Base-by-base conservation (phyloP, 2,888 invertebrate genomes). In the Lagria hirta region DNA sequence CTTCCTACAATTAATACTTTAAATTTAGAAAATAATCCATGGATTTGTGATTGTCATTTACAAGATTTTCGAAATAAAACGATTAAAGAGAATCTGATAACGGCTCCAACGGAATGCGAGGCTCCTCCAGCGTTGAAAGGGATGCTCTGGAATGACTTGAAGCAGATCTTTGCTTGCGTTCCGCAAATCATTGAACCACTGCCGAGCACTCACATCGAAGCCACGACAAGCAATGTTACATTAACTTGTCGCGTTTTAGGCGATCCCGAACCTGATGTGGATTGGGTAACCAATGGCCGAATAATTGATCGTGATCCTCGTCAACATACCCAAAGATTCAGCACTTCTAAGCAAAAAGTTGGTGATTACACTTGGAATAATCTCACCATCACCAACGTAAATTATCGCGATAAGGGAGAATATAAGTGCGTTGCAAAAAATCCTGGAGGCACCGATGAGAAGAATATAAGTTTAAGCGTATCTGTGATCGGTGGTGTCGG, bases 31-130 rank as follows among this genome's bases (percentile, higher is more conserved):
- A 82, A 84, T 48, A 94, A 94, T 66, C 87, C 86, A 0, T 94
- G 93, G 93, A 79, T 84, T 46, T 94, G 94, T 64, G 89, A 93
- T 63, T 94, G 94, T 62, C 81, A 84, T 49, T 73, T 94, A 36
- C 83, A 87, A 61, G 78, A 80, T 10, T 87, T 93, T 53, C 80
- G 89, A 27, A 83, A 88, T 61, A 89, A 85, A 80, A 81, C 83
- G 7, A 79, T 86, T 5, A 77, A 80, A 43, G 79, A 79, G 48
- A 87, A 87, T 35, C 73, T 92, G 10, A 85, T 88, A 58, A 84
- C 87, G 0, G 77, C 81, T 11, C 83, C 86, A 1, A 88, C 89
- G 18, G 77, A 81, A 17, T 89, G 90, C 63, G 73, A 75, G 3
- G 82, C 83, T 53, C 94, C 93, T 0, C 65, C 76, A 0, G 77